Evolutionary conservation across 2,113 vertebrate species (phyloP).

Genomic region (Corydoras maculifer): DNA sequence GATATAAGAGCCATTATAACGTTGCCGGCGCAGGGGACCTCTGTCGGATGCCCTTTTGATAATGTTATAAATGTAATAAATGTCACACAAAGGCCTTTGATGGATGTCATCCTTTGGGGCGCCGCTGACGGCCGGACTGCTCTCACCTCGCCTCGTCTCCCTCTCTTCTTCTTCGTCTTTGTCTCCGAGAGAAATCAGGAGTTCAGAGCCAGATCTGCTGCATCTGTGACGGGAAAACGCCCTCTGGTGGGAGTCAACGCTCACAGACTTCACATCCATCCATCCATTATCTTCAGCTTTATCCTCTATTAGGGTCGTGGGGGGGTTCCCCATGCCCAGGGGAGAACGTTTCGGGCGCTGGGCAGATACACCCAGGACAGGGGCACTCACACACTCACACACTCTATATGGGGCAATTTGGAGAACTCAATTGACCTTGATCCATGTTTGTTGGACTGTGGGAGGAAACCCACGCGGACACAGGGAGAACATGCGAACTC

Average conservation of each 20-base stretch:
- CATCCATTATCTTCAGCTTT: neutral
- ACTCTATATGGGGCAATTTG: no score
- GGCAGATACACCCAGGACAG: neutral
- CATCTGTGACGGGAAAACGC: constrained; percentile 9
- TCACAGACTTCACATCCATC: constrained; percentile 5
- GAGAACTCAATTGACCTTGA: no score
- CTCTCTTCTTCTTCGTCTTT: neutral
- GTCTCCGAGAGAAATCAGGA: constrained; percentile 20
- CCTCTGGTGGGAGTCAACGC: constrained; percentile 23
- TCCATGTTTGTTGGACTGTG: constrained; percentile 13
- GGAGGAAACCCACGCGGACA: neutral
- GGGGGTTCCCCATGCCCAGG: no score
- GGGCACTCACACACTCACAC: no score
- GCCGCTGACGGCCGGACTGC: constrained; percentile 12
- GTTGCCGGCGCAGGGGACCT: constrained; percentile 21
- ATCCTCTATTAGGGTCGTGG: neutral
- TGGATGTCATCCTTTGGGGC: constrained; percentile 35
- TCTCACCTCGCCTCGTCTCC: constrained; percentile 12
- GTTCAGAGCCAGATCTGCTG: neutral
- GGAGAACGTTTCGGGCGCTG: no score
- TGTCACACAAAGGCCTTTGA: constrained; percentile 31
- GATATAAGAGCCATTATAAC: constrained; percentile 30
- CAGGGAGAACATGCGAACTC: no score
- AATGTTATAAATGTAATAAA: constrained; percentile 41
- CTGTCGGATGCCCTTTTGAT: constrained; percentile 41